Evolutionary conservation across 2,888 invertebrate species (phyloP), one percentile per base, ranked within the genome.

Genomic region (Atrina japonica): DNA sequence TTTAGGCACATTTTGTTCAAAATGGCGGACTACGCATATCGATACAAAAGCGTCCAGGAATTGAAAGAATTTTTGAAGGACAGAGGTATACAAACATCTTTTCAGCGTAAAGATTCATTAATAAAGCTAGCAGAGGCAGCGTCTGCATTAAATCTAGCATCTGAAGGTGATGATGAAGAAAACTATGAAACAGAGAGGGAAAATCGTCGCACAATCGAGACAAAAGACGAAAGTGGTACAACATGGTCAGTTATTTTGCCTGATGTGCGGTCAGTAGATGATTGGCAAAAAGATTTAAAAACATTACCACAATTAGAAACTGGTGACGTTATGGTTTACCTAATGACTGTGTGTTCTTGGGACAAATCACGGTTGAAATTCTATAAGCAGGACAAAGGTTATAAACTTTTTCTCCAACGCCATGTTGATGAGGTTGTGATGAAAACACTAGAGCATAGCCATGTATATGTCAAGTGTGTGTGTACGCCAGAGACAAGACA

Each of bases 301-400:
- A 25, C 25, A 29, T 9, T 64, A n/a, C 53, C 64, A 23, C 18
- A 53, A 21, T 16, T 64, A 1, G 64, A 64, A 45, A 64, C 29
- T 23, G 67, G 60, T 2, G 67, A 67, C 30, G 27, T 66, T 9
- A 43, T 67, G 40, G 67, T 60, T 18, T 67, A 60, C 18, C 47
- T 66, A 16, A 53, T 64, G 52, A 64, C 52, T 14, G 43, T 18
- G 16, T 64, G 64, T 27, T 23, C 1, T 9, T 53, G 64, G 53
- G 11, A 21, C n/a, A 1, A 25, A n/a, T 30, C 18, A 9, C 27
- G 63, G 30, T 45, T 53, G 7, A 53, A 64, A 18, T 27, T 14
- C 3, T 53, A 64, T 25, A 64, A 64, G 21, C 11, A 16, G 3
- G 64, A 64, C 64, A 53, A 64, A 21, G 43, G 43, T 18, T 64